These are phyloP conservation scores for Gymnopithys bicolor DNA, from an alignment of 2,797 vertebrate species.

Conservation along the genomic window DNA sequence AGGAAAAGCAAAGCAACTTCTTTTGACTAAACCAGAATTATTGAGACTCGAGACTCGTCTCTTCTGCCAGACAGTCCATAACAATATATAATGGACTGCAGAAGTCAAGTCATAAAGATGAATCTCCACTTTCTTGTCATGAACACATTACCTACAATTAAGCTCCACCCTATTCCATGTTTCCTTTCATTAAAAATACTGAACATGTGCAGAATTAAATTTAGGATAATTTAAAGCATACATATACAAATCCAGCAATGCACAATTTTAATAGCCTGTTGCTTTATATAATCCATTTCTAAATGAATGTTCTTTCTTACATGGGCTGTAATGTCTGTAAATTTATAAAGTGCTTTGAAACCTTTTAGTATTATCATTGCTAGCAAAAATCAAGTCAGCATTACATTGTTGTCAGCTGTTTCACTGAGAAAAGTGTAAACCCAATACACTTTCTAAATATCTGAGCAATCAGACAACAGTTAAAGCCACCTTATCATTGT, in stretches of 20 bases:
- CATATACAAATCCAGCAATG: not conserved
- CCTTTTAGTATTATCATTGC: not conserved
- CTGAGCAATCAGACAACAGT: not conserved
- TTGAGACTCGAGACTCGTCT: not conserved
- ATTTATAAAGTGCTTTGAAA: not conserved
- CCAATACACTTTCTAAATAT: not conserved
- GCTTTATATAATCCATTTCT: not conserved
- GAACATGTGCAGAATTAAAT: not conserved
- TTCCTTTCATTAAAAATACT: not conserved
- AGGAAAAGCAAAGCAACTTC: not conserved
- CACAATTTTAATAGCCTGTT: not conserved
- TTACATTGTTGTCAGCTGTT: not conserved
- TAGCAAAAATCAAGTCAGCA: not conserved
- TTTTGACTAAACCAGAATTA: not conserved
- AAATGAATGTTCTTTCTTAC: not conserved
- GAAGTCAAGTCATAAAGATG: not conserved
- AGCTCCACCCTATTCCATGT: not conserved
- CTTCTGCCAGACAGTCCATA: not conserved
- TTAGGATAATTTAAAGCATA: not conserved
- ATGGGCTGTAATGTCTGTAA: not conserved
- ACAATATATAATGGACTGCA: not conserved
- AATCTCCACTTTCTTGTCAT: not conserved
- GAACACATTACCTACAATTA: not conserved
- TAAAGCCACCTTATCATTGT: not conserved
- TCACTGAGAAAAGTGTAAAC: not conserved